Evolutionary conservation across 2,113 vertebrate species (phyloP), one percentile per base, ranked within the genome.

Genomic region (Piliocolobus tephrosceles): DNA sequence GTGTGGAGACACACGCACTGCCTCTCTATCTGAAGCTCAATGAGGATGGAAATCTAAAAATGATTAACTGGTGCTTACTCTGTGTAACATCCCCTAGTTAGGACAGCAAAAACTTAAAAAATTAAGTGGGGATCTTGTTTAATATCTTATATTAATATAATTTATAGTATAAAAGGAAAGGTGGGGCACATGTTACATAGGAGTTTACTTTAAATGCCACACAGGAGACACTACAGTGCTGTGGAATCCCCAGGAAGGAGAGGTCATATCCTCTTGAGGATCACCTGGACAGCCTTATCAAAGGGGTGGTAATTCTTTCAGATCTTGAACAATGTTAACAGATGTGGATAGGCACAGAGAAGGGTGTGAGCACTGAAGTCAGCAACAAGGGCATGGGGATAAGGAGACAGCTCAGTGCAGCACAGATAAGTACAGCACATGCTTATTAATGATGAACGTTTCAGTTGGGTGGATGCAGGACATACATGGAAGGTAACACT

Each of bases 1-100:
- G 18, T 55, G 52, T 18, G 6, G 52, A 55, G 52, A 55, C 52
- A 55, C 52, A 50, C 17, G 78, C 22, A 40, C 6, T 43, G 1
- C 13, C 18, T 86, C 6, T 87, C 38, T 85, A 17, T 68, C 58
- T 55, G 13, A 93, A 82, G 35, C 13, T 55, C 13, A 23, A 8
- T 86, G 8, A 13, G 25, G 9, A 92, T 73, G 73, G 79, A 88
- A 95, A 35, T 90, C 47, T 96, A 64, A 86, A 91, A 55, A 45
- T 76, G 20, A 95, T 93, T 50, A 75, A 45, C 55, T 43, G 32
- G 14, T 91, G 10, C 38, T 84, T 81, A 40, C 61, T 85, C 23
- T 96, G 40, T 72, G 30, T 23, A 92, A 90, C 38, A 47, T 11
- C 81, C 1, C 22, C 8, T 79, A 40, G 22, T 89, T 70, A 72